Evolutionary conservation across 2,797 vertebrate genomes (phyloP), one percentile per base, ranked within the genome.

Genomic region (Sandelia bainsii): DNA sequence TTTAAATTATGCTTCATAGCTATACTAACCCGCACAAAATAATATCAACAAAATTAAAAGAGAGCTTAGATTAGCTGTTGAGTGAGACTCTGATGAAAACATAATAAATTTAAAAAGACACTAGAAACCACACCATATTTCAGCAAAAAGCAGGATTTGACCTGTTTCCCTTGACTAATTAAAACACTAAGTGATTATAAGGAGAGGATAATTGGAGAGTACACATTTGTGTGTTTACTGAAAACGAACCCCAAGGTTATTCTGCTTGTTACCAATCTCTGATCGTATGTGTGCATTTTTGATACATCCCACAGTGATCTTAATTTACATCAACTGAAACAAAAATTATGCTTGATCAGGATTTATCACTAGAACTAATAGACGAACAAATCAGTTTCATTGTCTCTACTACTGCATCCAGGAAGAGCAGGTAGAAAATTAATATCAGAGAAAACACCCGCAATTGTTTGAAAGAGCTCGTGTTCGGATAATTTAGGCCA

Each of bases 381-480:
- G 60, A 56, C 22, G 62, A 68, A 67, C 42, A 71, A 61, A 79
- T 56, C 10, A 45, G 53, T 19, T 66, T 54, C 40, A 32, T 20
- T 10, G 20, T 57, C 46, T 53, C 29, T 23, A 2, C 60, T 8
- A 1, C 54, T 44, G 46, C 72, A 45, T 52, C 66, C 51, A 20
- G 13, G 16, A 40, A 56, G 63, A 59, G 60, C 10, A 34, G 46
- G 34, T 13, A 20, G 58, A 19, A 54, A 64, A 89, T 88, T 84
- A 78, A 89, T 84, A 51, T n/a, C 45, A 42, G 74, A 77, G 52
- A 72, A 63, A 79, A 63, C 13, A 13, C 63, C 27, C 46, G 60
- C 83, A 77, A 80, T 81, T 82, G 71, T 82, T 81, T 75, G 69
- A 79, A 79, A 54, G 61, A 83, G 65, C 62, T 37, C 58, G 12